These are phyloP conservation scores for Drosophila seguyi DNA, from an alignment of 1,140 invertebrate species.

Conservation along the genomic window DNA sequence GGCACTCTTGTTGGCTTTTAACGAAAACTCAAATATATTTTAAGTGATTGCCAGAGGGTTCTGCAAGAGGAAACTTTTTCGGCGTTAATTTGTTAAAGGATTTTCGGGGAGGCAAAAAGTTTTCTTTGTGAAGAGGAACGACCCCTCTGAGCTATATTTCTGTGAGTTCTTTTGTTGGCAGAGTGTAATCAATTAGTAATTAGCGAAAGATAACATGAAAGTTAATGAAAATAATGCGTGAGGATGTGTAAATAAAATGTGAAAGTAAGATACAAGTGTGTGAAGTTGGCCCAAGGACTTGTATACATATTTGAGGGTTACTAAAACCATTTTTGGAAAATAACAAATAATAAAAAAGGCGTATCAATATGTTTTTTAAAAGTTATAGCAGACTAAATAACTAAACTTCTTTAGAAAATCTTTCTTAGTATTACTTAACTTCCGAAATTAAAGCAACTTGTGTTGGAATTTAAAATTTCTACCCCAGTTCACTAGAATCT, in stretches of 20 bases:
- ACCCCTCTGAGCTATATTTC: background rate
- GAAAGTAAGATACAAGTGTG: background rate
- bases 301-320: background rate
- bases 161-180: conserved; percentile 4
- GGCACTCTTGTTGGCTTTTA: conserved; percentile 20
- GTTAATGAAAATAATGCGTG: background rate
- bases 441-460: background rate
- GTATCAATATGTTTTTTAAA: background rate
- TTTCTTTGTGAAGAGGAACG: conserved; percentile 3
- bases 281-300: background rate
- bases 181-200: conserved; percentile 36
- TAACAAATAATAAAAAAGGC: background rate
- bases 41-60: conserved; percentile 56
- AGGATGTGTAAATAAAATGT: background rate
- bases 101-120: conserved; percentile 24
- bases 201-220: conserved; percentile 17
- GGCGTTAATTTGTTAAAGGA: conserved; percentile 47
- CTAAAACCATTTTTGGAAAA: no score
- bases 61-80: conserved; percentile 31
- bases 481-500: background rate
- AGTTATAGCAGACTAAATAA: background rate
- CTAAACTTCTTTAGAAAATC: background rate
- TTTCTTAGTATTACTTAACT: background rate
- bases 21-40: conserved; percentile 47
- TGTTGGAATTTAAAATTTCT: background rate